Conservation (phyloP, 2,113 vertebrate species). For the Cervus canadensis region DNA sequence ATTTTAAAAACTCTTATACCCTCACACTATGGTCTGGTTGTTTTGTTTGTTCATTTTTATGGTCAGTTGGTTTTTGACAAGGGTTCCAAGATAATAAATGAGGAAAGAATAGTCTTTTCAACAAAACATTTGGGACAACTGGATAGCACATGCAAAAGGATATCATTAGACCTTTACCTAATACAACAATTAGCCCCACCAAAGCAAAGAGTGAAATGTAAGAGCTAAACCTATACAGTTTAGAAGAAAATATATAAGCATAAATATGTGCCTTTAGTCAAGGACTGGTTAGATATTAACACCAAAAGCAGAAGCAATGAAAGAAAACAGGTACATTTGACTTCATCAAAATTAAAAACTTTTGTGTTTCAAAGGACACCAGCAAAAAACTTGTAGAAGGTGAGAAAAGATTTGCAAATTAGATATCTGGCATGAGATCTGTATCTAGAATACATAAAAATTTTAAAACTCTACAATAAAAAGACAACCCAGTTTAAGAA, state of each 20-base stretch:
- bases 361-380: background rate
- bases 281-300: background rate
- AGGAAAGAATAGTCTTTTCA: constrained; percentile 12
- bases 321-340: background rate
- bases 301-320: background rate
- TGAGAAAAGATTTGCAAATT: constrained; percentile 15
- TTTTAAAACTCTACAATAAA: background rate
- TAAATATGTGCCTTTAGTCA: background rate
- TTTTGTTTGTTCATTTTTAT: background rate
- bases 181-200: background rate
- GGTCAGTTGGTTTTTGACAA: background rate
- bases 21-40: background rate
- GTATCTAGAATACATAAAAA: background rate
- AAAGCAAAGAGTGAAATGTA: background rate
- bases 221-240: background rate
- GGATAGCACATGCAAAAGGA: background rate
- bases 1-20: background rate
- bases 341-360: background rate
- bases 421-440: background rate
- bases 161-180: background rate
- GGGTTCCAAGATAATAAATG: background rate
- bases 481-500: constrained; percentile 12
- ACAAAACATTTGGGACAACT: background rate
- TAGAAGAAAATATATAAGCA: background rate
- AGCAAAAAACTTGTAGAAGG: background rate